Conservation (phyloP, 2,888 invertebrate species). For the Dichetophora obliterata region DNA sequence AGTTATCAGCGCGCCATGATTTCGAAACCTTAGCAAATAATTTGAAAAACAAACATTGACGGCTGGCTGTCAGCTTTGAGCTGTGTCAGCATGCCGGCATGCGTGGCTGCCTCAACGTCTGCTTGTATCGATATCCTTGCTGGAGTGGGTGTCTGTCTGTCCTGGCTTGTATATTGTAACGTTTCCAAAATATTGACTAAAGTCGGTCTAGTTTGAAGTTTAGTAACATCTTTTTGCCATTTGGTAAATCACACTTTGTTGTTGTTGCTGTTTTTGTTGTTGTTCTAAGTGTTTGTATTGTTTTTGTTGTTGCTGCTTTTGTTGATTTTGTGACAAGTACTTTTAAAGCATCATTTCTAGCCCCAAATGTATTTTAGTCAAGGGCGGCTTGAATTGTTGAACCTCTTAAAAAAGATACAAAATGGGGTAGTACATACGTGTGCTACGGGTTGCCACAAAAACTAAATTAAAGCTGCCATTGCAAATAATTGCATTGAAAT, state of each 20-base stretch:
- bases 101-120: not conserved
- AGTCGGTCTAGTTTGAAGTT: slow-evolving; percentile 24
- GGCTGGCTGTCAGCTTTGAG: slow-evolving; percentile 31
- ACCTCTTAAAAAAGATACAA: not conserved
- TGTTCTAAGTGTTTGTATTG: slow-evolving; percentile 2
- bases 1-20: slow-evolving; percentile 50
- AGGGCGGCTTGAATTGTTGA: slow-evolving; percentile 10
- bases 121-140: slow-evolving; percentile 23
- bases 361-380: not conserved
- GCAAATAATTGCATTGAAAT: too few species aligned
- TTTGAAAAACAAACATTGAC: slow-evolving; percentile 62
- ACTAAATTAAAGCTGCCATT: too few species aligned
- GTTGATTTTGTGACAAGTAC: slow-evolving; percentile 12
- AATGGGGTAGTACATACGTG: not conserved
- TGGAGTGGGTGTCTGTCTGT: not conserved
- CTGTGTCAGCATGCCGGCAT: slow-evolving; percentile 6
- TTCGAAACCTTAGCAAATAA: slow-evolving; percentile 60
- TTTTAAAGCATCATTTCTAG: not conserved
- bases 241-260: slow-evolving; percentile 61
- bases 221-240: slow-evolving; percentile 63
- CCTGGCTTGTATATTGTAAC: slow-evolving; percentile 8
- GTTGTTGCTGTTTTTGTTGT: slow-evolving; percentile 36
- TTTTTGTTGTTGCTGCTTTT: not conserved
- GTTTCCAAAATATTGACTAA: slow-evolving; percentile 35
- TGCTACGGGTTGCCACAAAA: too few species aligned